Conservation (phyloP, 1,140 invertebrate species). For the Rhagoletis zephyria region DNA sequence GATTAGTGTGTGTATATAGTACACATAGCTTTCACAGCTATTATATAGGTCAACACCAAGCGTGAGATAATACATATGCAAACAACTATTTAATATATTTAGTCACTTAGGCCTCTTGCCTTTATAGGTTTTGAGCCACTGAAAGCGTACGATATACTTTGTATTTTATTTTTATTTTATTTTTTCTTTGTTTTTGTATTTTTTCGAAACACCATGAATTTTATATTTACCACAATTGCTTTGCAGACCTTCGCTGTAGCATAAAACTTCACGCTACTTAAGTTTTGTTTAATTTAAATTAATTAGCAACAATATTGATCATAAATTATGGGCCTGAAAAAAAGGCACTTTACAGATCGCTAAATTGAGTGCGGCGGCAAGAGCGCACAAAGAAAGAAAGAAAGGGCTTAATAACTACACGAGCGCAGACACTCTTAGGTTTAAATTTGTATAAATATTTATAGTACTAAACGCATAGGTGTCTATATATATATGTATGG, state of each 20-base stretch:
- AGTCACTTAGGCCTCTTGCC: not conserved
- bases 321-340: not conserved
- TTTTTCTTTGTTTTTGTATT: not conserved
- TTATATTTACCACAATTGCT: not conserved
- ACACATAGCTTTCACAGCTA: too few relatives aligned
- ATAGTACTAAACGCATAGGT: not conserved
- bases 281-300: conserved; percentile 49
- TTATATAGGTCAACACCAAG: not conserved
- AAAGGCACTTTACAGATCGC: not conserved
- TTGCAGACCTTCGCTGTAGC: not conserved
- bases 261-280: not conserved
- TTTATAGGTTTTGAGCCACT: not conserved
- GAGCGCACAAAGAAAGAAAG: too few relatives aligned
- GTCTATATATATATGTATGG: not conserved
- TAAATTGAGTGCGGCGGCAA: not conserved
- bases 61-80: not conserved
- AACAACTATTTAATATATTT: not conserved
- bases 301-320: conserved; percentile 14
- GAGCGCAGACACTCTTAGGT: too few relatives aligned
- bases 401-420: too few relatives aligned
- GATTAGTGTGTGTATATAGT: too few relatives aligned
- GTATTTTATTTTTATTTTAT: not conserved
- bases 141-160: not conserved
- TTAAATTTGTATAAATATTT: not conserved
- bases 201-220: not conserved